Base-by-base conservation (phyloP, 2,888 invertebrate species). In the Zygothrica quintamaculata region DNA sequence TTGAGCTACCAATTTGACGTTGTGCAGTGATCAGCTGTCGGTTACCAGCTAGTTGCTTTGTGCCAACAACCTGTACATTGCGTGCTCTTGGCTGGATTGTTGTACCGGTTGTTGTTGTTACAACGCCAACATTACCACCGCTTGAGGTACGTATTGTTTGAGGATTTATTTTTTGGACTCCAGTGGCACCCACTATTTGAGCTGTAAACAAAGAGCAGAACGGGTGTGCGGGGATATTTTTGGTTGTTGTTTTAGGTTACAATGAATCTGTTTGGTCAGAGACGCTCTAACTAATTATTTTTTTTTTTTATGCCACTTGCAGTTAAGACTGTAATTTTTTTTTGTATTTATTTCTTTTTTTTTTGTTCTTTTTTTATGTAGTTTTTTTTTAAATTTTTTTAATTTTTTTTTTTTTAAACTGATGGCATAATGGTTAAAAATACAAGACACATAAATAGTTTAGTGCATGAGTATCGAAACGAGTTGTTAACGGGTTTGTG, bases 101-200 rank as follows among this genome's bases (percentile, higher is more conserved):
- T 62, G 67, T 48, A 73, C 77, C 44, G 65, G 71, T 37, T 69
- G 77, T 53, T 66, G 80, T 31, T 53, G 80, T 71, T 44, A 85
- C 79, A 44, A 72, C 71, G 51, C 84, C 80, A 52, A 74, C 75
- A 66, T 80, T 77, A 68, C 76, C 82, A 73, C 78, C 76, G 76
- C 87, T 70, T 76, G 90, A 86, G 82, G 90, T 88, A 87, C 91
- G 90, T 77, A 91, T 85, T 81, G 90, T 84, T 85, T 90, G 89
- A 74, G 90, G 86, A 88, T 89, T 91, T 67, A 91, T 71, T 81
- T 92, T 93, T 90, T 94, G 94, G 89, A 94, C 93, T 64, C 94
- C 93, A n/a, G n/a, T n/a, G 72, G 94, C 92, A 55, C 93, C 92
- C 91, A 94, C 93, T 85, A 94, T 91, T 91, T 94, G 91, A 88